A percentile compares a stretch with the other conserved stretches of the same genome.
These are phyloP conservation scores for Silurus glanis DNA, from an alignment of 2,113 vertebrate species.

Conservation along the genomic window DNA sequence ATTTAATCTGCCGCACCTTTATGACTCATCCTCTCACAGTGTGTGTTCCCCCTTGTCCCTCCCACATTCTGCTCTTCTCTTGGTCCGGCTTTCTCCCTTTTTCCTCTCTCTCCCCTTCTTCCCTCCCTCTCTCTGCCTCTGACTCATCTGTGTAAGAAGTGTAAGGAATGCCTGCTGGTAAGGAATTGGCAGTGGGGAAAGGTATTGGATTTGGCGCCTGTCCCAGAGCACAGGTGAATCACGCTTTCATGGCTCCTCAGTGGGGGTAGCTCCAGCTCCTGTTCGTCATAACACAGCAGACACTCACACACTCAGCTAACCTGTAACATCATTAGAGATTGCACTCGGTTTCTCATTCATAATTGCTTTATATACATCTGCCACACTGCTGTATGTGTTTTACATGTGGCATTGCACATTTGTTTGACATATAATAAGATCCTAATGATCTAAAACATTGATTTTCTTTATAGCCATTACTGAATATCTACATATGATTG, in stretches of 20 bases:
- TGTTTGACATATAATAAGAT: not conserved
- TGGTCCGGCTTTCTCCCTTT: slow-evolving; percentile 8
- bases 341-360: slow-evolving; percentile 37
- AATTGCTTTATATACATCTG: slow-evolving; percentile 30
- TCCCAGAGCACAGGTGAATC: slow-evolving; percentile 45
- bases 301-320: slow-evolving; percentile 12
- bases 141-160: slow-evolving; percentile 45
- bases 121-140: slow-evolving; percentile 20
- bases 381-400: slow-evolving; percentile 33
- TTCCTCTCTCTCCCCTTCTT: not conserved
- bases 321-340: not conserved
- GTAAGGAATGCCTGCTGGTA: slow-evolving; percentile 41
- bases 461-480: too few relatives aligned
- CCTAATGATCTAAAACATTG: too few relatives aligned
- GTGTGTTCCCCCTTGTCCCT: not conserved
- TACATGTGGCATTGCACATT: not conserved
- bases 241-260: slow-evolving; percentile 44
- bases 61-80: not conserved
- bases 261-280: slow-evolving; percentile 19
- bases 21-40: slow-evolving; percentile 28
- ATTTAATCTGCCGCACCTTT: slow-evolving; percentile 23
- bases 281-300: slow-evolving; percentile 43
- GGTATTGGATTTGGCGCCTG: slow-evolving; percentile 36
- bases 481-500: not conserved
- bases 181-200: slow-evolving; percentile 14